Conservation (phyloP, 2,888 invertebrate genomes). For the Brachylomia viminalis region DNA sequence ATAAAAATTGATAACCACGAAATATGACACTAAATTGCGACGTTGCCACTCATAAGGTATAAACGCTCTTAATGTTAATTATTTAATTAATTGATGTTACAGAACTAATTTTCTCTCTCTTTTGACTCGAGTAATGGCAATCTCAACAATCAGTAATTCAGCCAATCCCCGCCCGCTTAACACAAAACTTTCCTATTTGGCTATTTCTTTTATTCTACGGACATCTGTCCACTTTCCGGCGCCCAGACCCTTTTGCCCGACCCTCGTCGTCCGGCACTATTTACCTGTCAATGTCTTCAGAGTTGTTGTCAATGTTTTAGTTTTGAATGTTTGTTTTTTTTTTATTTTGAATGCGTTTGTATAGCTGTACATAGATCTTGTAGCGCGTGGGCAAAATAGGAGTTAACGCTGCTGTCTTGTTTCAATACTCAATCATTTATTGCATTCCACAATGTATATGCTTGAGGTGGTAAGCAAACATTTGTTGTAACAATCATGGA, state of each 20-base stretch:
- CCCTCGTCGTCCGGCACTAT: conserved; percentile 83
- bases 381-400: neutral
- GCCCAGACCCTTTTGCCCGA: conserved; percentile 77
- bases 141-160: conserved; percentile 55
- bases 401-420: neutral
- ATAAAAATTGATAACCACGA: too few relatives aligned
- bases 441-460: too few relatives aligned
- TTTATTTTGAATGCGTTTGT: conserved; percentile 3
- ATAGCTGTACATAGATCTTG: neutral
- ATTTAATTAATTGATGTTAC: too few relatives aligned
- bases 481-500: too few relatives aligned
- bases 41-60: too few relatives aligned
- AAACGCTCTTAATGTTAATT: too few relatives aligned
- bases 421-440: too few relatives aligned
- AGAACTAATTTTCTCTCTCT: conserved; percentile 1
- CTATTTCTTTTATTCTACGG: conserved; percentile 81
- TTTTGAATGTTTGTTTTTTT: conserved; percentile 71
- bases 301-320: conserved; percentile 76
- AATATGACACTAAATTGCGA: too few relatives aligned
- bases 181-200: conserved; percentile 74
- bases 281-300: conserved; percentile 86
- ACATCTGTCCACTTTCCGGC: conserved; percentile 82
- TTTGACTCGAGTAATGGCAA: conserved; percentile 6
- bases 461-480: too few relatives aligned
- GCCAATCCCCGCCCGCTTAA: conserved; percentile 64